Conservation (phyloP, 2,113 vertebrate species). For the Prolemur simus region DNA sequence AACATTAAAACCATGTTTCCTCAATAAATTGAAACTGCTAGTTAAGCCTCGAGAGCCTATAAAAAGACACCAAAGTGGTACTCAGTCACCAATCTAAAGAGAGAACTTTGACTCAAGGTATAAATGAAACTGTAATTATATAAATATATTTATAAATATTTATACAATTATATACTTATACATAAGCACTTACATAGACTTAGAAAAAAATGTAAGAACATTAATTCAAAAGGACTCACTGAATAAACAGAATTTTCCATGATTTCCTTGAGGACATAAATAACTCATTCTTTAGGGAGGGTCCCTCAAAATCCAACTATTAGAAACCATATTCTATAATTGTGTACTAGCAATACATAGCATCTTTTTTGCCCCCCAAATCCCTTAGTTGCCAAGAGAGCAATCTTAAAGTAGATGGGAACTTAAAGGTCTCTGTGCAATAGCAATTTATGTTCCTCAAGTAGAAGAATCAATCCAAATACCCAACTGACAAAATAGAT, state of each 20-base stretch:
- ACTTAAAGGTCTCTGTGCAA: conserved; percentile 51
- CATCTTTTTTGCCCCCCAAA: background rate
- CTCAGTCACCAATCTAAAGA: conserved; percentile 70
- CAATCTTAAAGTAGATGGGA: conserved; percentile 33
- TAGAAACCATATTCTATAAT: conserved; percentile 59
- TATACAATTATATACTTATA: conserved; percentile 70
- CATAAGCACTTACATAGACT: conserved; percentile 70
- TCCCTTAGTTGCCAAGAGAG: conserved; percentile 39
- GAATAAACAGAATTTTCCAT: conserved; percentile 69
- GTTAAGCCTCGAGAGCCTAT: conserved; percentile 59
- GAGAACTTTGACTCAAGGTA: conserved; percentile 80
- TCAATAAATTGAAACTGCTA: conserved; percentile 61
- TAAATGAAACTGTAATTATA: conserved; percentile 80
- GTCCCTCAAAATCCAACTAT: conserved; percentile 68
- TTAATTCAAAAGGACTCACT: conserved; percentile 74
- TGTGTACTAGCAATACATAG: conserved; percentile 60
- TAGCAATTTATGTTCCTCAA: conserved; percentile 50
- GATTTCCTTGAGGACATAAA: conserved; percentile 73
- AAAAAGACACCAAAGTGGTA: conserved; percentile 62
- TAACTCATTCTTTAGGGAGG: conserved; percentile 62
- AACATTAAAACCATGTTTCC: conserved; percentile 54
- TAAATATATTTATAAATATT: conserved; percentile 82
- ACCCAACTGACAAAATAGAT: conserved; percentile 52
- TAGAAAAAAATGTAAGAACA: conserved; percentile 72
- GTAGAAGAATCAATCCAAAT: conserved; percentile 11